Base-by-base conservation (phyloP, 2,888 invertebrate genomes). In the Petrophora chlorosata region DNA sequence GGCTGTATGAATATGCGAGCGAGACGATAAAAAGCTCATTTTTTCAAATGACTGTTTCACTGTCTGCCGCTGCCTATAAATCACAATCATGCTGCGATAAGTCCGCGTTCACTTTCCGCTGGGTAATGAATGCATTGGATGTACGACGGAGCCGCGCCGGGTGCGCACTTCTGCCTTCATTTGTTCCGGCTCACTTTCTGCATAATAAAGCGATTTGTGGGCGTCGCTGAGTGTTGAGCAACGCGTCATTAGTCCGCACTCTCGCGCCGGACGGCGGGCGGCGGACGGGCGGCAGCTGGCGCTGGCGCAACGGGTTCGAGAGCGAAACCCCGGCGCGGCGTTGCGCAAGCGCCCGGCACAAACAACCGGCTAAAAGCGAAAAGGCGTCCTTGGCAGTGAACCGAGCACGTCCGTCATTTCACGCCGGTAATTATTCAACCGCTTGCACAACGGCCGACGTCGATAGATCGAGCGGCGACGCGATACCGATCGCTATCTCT, bases 1-100 rank as follows among this genome's bases (percentile, higher is more conserved):
- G 72, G 58, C 65, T 74, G 77, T 70, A 86, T 85, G 84, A 84
- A 82, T 85, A 79, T 80, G 88, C 85, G 85, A 81, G 76, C 70
- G 56, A 57, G 49, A 55, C 70, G 71, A 85, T 85, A 77, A 82
- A 83, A 85, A 62, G 56, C 57, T 69, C 68, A 85, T 89, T 85
- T 83, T 59, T 62, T 39, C 50, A 35, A 55, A 58, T 53, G 57
- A 56, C 33, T 34, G 35, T 50, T 39, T 43, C 33, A 53, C 56
- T 36, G 45, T 39, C 42, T 46, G 55, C 53, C 58, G 56, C 45
- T 34, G 49, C 46, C 54, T 22, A 77, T 78, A 73, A 73, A 74
- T 80, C 68, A 78, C 75, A 77, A 79, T 80, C 64, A 73, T 49
- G 62, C 53, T 55, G 59, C 66, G 70, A 75, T 69, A 63, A 65